Evolutionary conservation across 2,113 vertebrate genomes (phyloP), one percentile per base, ranked within the genome.

Genomic region (Colinus virginianus): DNA sequence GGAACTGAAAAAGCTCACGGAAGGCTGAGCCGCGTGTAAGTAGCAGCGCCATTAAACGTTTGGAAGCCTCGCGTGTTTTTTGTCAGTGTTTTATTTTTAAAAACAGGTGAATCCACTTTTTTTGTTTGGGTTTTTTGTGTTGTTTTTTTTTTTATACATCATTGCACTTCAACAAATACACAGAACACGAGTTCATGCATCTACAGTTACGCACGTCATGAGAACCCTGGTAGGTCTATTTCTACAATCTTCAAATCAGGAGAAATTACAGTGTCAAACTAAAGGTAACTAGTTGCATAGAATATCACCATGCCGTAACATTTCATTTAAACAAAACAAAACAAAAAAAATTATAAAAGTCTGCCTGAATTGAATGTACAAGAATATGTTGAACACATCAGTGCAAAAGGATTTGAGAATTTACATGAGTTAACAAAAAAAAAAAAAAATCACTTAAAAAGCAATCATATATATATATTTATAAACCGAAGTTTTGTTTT

Each of bases 221-320:
- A 98, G 98, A 97, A 97, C 97, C 97, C 88, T 96, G 97, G 96
- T 96, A 98, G 96, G 98, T 98, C 98, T 98, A 94, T 96, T 97
- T 98, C 98, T 98, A 99, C 98, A 98, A 97, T 92, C 95, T 87
- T 97, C 94, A 96, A 97, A 97, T 96, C 98, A 96, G 96, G 96
- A 97, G 96, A 98, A 98, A 98, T 98, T 98, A 98, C 96, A 98
- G 96, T 98, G 97, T 97, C 97, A 98, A 98, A 98, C 96, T 98
- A 97, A 98, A 98, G 98, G 98, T 97, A 98, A 98, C 98, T 98
- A 98, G 98, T 99, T 99, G 99, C 99, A 99, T 99, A 99, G 99
- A 98, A 97, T 99, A 98, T 98, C 98, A 99, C 98, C 99, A 99
- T 99, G 99, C 99, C 98, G 97, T 89, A 97, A 98, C 94, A 96